Percentiles rank a stretch among this genome's conserved stretches.
phyloP scores from a whole-genome alignment of 2,113 vertebrate species.

The Axis porcinus region DNA sequence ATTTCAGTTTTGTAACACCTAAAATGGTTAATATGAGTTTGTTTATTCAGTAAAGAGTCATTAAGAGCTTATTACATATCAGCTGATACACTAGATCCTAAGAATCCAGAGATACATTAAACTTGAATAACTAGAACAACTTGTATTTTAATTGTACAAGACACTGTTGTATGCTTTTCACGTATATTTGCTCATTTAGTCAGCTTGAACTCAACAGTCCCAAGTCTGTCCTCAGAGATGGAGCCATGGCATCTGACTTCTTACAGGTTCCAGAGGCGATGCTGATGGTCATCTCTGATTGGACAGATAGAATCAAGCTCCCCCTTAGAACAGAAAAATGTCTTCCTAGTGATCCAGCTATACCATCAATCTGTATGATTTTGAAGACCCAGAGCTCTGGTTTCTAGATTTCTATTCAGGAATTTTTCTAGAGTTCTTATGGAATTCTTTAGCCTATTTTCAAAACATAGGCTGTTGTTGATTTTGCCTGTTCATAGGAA shows the following conservation, averaged over 20 bases:
- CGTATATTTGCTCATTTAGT: background rate
- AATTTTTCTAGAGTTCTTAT: background rate
- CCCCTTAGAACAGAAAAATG: background rate
- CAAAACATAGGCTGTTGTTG: background rate
- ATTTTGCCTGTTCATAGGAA: background rate
- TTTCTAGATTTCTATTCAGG: background rate
- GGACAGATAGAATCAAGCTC: background rate
- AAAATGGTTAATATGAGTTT: constrained; percentile 7
- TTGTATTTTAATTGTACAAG: background rate
- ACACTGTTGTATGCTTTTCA: background rate
- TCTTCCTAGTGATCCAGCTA: background rate
- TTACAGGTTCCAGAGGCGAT: background rate
- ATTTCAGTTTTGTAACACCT: constrained; percentile 24
- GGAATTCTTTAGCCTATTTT: background rate
- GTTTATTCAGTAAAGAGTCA: background rate
- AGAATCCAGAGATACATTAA: background rate
- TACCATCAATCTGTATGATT: background rate
- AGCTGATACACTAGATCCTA: background rate
- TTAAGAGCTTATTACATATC: background rate
- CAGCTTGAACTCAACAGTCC: background rate
- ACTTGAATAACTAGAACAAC: background rate
- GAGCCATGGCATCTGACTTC: background rate
- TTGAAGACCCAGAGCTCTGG: background rate
- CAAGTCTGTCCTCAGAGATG: background rate
- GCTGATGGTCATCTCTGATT: background rate